Evolutionary conservation across 2,113 vertebrate species (phyloP), one percentile per base, ranked within the genome.

Genomic region (Anguilla japonica): DNA sequence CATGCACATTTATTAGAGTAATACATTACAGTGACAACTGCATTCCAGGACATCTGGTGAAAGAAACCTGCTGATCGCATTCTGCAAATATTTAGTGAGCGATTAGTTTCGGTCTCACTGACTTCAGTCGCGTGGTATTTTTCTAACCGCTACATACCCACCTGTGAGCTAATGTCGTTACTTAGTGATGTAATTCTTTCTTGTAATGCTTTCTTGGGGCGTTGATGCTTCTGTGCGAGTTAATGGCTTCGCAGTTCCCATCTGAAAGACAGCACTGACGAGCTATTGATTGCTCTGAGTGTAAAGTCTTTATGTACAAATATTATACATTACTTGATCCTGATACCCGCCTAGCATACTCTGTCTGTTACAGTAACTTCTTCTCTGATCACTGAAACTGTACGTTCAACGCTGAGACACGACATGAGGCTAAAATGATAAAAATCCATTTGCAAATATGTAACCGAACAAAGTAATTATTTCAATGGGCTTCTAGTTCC

Each of bases 71-170:
- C 85, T 86, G 56, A 86, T 81, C 85, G 43, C 53, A 86, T 79
- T 50, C 41, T 14, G 13, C 18, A 85, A 60, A 86, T 67, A 86
- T 81, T 79, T 79, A 50, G 40, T 39, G 22, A 39, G 34, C 1
- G 34, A 34, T 34, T n/a, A 34, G 14, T 81, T 56, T 79, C 79
- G 29, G 41, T 50, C 85, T 53, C 39, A 26, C 79, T 86, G 79
- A 86, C 85, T 86, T 46, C 85, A 81, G 39, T 41, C 43, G 9
- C 56, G 79, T 82, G 85, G 56, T 81, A 86, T 86, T 86, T 82
- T 46, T 86, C 29, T 40, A 85, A 43, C 39, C 53, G 60, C 75
- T 53, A 85, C 50, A 63, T 53, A 56, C 46, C 26, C 18, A 29
- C 50, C 34, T 34, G 8, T n/a, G 34, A 85, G 13, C 53, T 22